Evolutionary conservation across 2,888 invertebrate species (phyloP).

Genomic region (Platycheirus rosarum): DNA sequence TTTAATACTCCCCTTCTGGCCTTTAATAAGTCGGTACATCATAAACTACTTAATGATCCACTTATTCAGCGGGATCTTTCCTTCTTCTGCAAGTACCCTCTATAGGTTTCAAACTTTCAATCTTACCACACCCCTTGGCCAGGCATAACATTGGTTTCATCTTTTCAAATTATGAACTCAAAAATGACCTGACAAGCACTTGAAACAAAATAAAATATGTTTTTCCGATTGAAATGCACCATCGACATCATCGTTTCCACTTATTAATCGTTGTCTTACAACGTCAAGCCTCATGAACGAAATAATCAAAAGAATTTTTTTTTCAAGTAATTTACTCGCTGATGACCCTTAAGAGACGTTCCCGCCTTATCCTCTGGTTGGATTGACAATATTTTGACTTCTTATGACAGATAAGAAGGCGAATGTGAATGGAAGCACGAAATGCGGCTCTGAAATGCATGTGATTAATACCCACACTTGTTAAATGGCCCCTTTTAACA

Average conservation of each 20-base stretch:
- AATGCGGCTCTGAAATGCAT: constrained; percentile 9
- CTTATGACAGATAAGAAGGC: constrained; percentile 69
- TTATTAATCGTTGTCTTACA: constrained; percentile 22
- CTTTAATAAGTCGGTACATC: no score
- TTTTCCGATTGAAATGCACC: constrained; percentile 55
- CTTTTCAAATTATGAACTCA: constrained; percentile 1
- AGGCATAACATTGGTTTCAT: not conserved
- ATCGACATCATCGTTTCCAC: constrained; percentile 37
- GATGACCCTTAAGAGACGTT: constrained; percentile 66
- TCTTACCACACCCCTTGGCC: not conserved
- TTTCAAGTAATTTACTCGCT: constrained; percentile 55
- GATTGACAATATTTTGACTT: constrained; percentile 67
- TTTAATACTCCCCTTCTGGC: no score
- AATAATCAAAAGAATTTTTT: constrained; percentile 19
- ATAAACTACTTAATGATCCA: no score
- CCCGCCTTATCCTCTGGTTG: constrained; percentile 1
- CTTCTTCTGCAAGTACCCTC: no score
- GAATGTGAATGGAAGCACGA: constrained; percentile 1
- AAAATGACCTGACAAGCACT: constrained; percentile 23
- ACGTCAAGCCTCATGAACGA: not conserved
- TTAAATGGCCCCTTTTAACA: constrained; percentile 67
- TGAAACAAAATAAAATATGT: constrained; percentile 29
- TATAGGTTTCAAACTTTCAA: not conserved
- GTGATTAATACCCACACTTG: constrained; percentile 70
- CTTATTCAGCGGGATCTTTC: no score